phyloP scores from a whole-genome alignment of 2,113 vertebrate species.

The Halcyon malimbica region DNA sequence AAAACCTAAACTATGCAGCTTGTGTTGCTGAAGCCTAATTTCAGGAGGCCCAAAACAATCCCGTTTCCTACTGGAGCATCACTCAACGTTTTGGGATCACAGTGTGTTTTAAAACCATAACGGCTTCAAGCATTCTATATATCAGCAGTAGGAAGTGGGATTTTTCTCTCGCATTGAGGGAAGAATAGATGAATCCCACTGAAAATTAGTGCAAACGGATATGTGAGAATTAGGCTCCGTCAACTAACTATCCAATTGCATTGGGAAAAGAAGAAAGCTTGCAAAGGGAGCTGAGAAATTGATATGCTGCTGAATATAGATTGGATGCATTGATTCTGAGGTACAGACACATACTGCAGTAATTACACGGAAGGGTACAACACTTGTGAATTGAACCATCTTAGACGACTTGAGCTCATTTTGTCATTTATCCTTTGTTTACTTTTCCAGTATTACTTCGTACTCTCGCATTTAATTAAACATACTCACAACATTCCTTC shows the following conservation, averaged over 20 bases:
- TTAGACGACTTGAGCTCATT: slow-evolving; percentile 1
- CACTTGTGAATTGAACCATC: not conserved
- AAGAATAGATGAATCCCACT: not conserved
- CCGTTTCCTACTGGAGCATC: not conserved
- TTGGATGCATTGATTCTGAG: slow-evolving; percentile 25
- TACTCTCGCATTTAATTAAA: slow-evolving; percentile 42
- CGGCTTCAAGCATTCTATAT: not conserved
- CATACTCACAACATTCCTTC: not conserved
- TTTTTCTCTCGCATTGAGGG: not conserved
- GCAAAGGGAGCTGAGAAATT: not conserved
- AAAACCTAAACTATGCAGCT: not conserved
- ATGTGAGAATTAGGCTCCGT: not conserved
- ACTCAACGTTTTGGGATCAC: not conserved
- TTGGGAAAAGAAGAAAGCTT: slow-evolving; percentile 10
- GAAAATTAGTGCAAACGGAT: not conserved
- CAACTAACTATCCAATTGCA: not conserved
- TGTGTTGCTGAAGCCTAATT: not conserved
- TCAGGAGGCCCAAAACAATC: not conserved
- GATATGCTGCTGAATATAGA: slow-evolving; percentile 26
- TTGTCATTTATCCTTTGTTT: slow-evolving; percentile 51
- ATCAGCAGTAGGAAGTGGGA: not conserved
- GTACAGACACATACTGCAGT: not conserved
- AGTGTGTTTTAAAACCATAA: not conserved
- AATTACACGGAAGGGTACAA: not conserved
- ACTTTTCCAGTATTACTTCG: slow-evolving; percentile 4